phyloP scores from a whole-genome alignment of 2,888 invertebrate species.

The Tetranychus piercei region DNA sequence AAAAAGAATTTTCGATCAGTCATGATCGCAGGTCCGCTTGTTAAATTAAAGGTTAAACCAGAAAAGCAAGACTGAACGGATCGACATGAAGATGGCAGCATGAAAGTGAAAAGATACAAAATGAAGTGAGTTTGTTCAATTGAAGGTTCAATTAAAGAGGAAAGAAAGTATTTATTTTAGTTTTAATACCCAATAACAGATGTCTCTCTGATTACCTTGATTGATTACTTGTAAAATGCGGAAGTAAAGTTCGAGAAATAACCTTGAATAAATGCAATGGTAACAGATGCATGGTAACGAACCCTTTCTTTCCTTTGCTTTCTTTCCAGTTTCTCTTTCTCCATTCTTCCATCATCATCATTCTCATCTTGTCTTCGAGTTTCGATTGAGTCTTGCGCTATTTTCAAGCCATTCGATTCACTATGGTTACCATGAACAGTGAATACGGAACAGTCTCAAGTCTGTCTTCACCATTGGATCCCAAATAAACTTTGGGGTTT shows the following conservation, averaged over 20 bases:
- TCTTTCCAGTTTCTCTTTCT: background rate
- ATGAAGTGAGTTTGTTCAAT: too few relatives aligned
- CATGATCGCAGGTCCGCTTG: too few relatives aligned
- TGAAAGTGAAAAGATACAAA: too few relatives aligned
- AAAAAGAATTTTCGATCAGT: too few relatives aligned
- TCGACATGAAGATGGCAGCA: too few relatives aligned
- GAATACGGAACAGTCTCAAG: background rate
- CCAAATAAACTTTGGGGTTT: too few relatives aligned
- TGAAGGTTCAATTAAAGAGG: too few relatives aligned
- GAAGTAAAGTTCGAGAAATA: background rate
- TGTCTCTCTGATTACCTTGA: background rate
- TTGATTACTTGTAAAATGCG: background rate
- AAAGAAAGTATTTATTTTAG: too few relatives aligned
- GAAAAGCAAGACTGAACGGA: too few relatives aligned
- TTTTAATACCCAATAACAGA: background rate
- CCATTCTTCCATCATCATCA: background rate
- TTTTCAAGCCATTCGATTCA: background rate
- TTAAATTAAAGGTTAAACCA: too few relatives aligned
- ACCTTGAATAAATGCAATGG: background rate
- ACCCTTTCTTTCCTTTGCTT: background rate
- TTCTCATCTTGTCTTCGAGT: constrained; percentile 1
- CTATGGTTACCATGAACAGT: background rate
- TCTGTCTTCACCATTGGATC: background rate
- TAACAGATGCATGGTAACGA: background rate
- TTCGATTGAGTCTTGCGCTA: background rate